Evolutionary conservation across 1,140 invertebrate genomes (phyloP).

Genomic region (Bemisia tabaci): DNA sequence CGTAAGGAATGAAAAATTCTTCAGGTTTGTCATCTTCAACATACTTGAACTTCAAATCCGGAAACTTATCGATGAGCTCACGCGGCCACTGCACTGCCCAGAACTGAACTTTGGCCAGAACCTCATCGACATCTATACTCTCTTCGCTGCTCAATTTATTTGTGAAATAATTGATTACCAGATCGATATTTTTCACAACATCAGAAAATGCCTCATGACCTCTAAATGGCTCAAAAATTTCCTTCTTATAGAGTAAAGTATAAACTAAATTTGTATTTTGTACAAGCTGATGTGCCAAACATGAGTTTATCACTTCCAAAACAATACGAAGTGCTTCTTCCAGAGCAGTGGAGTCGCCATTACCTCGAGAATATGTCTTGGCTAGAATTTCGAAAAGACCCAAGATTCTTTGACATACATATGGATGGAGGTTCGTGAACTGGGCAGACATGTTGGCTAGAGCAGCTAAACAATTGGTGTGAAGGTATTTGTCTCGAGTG

Average conservation of each 20-base stretch:
- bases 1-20: constrained; percentile 98
- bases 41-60: constrained; percentile 96
- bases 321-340: constrained; percentile 96
- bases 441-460: constrained; percentile 96
- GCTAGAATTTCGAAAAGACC: constrained; percentile 77
- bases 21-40: constrained; percentile 97
- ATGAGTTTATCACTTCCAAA: constrained; percentile 91
- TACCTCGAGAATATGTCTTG: constrained; percentile 36
- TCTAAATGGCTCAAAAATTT: constrained; percentile 77
- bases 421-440: constrained; percentile 85
- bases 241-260: constrained; percentile 83
- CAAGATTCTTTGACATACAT: constrained; percentile 86
- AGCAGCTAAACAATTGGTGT: constrained; percentile 93
- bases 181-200: constrained; percentile 91
- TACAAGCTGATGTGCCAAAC: constrained; percentile 68
- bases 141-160: constrained; percentile 54
- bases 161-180: constrained; percentile 79
- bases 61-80: constrained; percentile 93
- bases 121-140: constrained; percentile 66
- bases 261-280: constrained; percentile 94
- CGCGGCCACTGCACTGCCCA: constrained; percentile 77
- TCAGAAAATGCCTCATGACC: constrained; percentile 85
- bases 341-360: constrained; percentile 64
- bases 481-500: constrained; percentile 91
- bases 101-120: constrained; percentile 73